Evolutionary conservation across 1,140 invertebrate genomes (phyloP), one percentile per base, ranked within the genome.

Genomic region (Stenopsyche tienmushanensis): DNA sequence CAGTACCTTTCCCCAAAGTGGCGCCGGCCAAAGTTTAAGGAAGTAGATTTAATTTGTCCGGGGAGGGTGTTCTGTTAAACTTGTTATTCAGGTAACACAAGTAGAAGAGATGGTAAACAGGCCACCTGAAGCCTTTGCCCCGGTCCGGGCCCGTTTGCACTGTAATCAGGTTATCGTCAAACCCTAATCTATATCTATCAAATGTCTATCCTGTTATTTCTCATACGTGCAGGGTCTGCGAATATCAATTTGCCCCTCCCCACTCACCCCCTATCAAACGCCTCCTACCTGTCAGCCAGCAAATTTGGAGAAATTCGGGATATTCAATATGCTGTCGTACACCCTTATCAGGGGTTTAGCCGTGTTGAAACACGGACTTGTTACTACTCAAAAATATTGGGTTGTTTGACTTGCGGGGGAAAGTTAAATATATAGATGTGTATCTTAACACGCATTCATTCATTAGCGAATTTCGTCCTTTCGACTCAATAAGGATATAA

Each of bases 81-180:
- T 67, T 62, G 50, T 57, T 67, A 67, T 67, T 67, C 65, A 29
- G 53, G 34, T 47, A 25, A 52, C 42, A 42, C 24, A 45, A n/a
- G 7, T 39, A 7, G n/a, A 39, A 39, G 34, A 7, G 34, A 39
- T 15, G 44, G 44, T 18, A 15, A 47, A 47, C 44, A 15, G 17
- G 44, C 8, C 5, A 34, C 29, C 29, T 13, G 29, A 34, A 34
- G 29, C 29, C 29, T 34, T 34, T 34, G 29, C 29, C 13, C 29
- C 5, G 29, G 29, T 34, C 5, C 29, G n/a, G n/a, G n/a, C 29
- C 29, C 5, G 29, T 34, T 34, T 34, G 13, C 29, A 34, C 29
- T 47, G 52, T 64, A 67, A 63, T 59, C 66, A 57, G 34, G 39
- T 67, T 67, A 64, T 67, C 52, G 54, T 62, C 62, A 50, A 63